These are phyloP conservation scores for Stegana nigrithorax DNA, from an alignment of 2,888 invertebrate species.

Conservation along the genomic window DNA sequence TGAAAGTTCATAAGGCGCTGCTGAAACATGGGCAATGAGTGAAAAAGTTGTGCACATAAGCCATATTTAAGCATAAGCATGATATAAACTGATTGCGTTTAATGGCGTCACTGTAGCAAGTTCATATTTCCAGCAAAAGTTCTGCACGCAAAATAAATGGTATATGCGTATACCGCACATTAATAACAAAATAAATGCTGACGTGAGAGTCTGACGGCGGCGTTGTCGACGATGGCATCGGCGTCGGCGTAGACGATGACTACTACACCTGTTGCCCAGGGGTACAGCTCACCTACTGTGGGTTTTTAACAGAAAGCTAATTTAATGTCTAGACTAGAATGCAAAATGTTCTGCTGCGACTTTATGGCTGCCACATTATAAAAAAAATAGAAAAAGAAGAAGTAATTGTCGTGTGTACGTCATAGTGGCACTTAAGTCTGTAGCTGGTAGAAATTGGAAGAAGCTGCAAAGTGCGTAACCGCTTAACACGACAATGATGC, in stretches of 20 bases:
- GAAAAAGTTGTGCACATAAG: no score
- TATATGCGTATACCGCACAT: not conserved
- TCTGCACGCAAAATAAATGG: not conserved
- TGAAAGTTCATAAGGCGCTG: no score
- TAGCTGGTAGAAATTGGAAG: not conserved
- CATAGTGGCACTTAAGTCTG: not conserved
- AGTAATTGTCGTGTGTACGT: not conserved
- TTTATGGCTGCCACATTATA: no score
- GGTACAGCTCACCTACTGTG: no score
- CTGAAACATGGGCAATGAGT: no score
- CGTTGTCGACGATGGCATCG: not conserved
- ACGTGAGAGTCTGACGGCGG: not conserved
- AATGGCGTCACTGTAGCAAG: not conserved
- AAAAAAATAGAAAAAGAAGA: no score
- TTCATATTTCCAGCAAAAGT: conserved; percentile 7
- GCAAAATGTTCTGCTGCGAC: not conserved
- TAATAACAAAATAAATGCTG: not conserved
- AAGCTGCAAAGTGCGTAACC: not conserved
- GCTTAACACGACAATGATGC: conserved; percentile 22
- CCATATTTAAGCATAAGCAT: not conserved
- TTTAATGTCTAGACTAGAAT: not conserved
- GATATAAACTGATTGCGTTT: not conserved
- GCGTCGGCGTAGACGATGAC: not conserved
- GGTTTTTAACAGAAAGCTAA: no score
- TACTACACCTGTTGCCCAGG: not conserved